Base-by-base conservation (phyloP, 1,140 invertebrate species). In the Acromyrmex heyeri region DNA sequence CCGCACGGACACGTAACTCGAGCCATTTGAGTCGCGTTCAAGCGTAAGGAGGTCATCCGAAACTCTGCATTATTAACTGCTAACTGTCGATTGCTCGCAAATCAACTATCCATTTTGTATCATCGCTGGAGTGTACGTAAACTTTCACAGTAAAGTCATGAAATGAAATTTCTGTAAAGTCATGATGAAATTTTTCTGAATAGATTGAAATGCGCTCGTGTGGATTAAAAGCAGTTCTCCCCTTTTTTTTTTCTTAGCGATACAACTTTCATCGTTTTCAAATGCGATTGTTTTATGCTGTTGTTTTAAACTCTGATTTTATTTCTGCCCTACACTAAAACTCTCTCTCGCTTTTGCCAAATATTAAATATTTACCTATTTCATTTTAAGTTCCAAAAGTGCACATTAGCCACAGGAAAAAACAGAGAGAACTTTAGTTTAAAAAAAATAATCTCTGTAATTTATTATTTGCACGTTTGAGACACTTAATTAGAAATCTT, bases 1-100 rank as follows among this genome's bases (percentile, higher is more conserved):
- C 67, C 50, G 53, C 50, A n/a, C 67, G 55, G 24, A 57, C 21
- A 73, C 55, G 67, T 73, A 79, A 50, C 57, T 44, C 72, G 24
- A 30, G 38, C n/a, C 12, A 48, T 78, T 61, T 44, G 61, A 78
- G 21, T 76, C 14, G 21, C 57, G 21, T 14, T n/a, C 59, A 14
- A 21, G 34, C 30, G 10, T 62, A 77, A 64, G 24, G 30, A 76
- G 53, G n/a, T 59, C 12, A 76, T 38, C 55, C 30, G 53, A 59
- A 57, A 38, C 55, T 38, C 6, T 27, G 21, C 38, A 18, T 53
- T 72, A 72, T 72, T 72, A 72, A 72, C 44, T 72, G 44, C 16
- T 53, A 10, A 18, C 24, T 72, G 44, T 27, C 44, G 21, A 24
- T 48, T 24, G 67, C 69, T 27, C 44, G 69, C 65, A 8, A 50